Conservation (phyloP, 2,797 vertebrate species). For the Momotus momota region DNA sequence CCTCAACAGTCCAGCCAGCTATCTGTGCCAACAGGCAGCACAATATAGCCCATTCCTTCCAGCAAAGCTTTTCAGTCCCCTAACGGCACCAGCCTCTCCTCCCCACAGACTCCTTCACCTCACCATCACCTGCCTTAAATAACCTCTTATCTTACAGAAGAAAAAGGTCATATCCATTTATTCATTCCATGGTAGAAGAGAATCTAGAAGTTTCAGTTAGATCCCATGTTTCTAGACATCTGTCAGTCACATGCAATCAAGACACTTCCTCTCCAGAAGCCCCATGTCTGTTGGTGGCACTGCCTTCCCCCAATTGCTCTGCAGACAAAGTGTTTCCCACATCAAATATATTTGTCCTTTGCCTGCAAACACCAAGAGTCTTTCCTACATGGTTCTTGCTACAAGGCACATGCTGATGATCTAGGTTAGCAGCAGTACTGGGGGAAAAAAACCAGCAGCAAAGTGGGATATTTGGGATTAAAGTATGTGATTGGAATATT, state of each 20-base stretch:
- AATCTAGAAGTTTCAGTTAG: background rate
- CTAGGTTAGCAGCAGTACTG: background rate
- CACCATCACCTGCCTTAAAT: background rate
- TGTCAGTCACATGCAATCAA: background rate
- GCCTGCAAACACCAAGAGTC: background rate
- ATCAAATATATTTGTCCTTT: background rate
- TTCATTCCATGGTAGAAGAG: background rate
- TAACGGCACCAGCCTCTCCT: background rate
- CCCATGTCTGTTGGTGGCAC: background rate
- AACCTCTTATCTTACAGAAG: background rate
- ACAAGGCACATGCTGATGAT: background rate
- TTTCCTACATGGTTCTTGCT: background rate
- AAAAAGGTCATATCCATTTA: background rate
- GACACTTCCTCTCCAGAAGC: background rate
- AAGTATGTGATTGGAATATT: background rate
- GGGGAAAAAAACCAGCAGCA: background rate
- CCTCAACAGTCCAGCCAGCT: background rate
- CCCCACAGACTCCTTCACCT: background rate
- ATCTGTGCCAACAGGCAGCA: background rate
- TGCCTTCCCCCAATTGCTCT: background rate
- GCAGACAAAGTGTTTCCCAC: background rate
- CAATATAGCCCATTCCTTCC: background rate
- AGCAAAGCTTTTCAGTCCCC: background rate
- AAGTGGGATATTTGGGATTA: background rate
- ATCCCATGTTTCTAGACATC: background rate